These are phyloP conservation scores for Mimachlamys varia DNA, from an alignment of 2,888 invertebrate species.

Conservation along the genomic window DNA sequence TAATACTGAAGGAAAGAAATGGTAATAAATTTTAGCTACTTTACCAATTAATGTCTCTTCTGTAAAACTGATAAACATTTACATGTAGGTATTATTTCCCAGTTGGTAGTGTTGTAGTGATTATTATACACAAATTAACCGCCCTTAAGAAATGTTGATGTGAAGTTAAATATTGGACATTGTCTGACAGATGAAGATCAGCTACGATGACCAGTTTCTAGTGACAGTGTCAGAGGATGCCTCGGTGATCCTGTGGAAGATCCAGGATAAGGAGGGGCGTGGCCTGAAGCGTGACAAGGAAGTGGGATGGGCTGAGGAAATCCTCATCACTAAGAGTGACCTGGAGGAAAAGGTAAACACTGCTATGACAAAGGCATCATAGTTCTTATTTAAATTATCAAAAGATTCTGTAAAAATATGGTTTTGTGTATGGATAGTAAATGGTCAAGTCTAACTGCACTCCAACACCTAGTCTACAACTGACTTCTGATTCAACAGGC, in stretches of 20 bases:
- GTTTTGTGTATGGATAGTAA: too few relatives aligned
- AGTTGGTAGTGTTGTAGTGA: too few relatives aligned
- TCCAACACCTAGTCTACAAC: too few relatives aligned
- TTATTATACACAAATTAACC: too few relatives aligned
- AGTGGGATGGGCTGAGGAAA: conserved; percentile 89
- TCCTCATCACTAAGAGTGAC: conserved; percentile 89
- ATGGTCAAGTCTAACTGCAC: too few relatives aligned
- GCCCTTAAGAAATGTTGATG: too few relatives aligned
- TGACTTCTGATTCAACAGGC: too few relatives aligned
- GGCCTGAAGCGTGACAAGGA: conserved; percentile 88
- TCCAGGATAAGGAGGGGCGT: conserved; percentile 85
- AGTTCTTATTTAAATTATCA: not conserved
- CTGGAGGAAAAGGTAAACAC: conserved; percentile 89
- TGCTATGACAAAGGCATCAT: not conserved
- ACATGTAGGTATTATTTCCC: not conserved
- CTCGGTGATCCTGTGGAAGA: conserved; percentile 92
- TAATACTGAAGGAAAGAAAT: not conserved
- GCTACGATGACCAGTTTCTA: conserved; percentile 88
- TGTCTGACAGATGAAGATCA: conserved; percentile 85
- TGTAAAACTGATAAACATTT: not conserved
- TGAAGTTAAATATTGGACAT: too few relatives aligned
- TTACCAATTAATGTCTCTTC: not conserved
- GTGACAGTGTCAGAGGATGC: conserved; percentile 91
- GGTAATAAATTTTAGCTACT: not conserved
- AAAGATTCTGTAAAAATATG: not conserved